phyloP scores from a whole-genome alignment of 2,113 vertebrate species.

The Ctenomys sociabilis region DNA sequence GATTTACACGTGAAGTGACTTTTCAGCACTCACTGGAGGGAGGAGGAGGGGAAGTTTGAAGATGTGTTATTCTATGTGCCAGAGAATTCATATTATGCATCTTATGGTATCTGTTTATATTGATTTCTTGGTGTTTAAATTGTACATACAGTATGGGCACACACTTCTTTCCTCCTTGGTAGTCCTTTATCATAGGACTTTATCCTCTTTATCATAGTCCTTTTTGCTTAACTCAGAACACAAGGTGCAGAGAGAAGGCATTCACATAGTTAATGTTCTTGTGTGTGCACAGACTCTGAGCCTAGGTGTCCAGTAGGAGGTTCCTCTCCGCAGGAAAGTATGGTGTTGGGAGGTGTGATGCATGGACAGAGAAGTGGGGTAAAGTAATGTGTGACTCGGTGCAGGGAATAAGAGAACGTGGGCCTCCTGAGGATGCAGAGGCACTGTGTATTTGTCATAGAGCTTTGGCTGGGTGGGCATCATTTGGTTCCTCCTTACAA shows the following conservation, averaged over 20 bases:
- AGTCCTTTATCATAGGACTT: neutral
- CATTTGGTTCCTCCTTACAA: neutral
- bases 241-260: neutral
- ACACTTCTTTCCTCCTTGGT: neutral
- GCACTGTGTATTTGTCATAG: neutral
- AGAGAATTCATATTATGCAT: neutral
- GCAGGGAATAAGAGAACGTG: neutral
- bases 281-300: neutral
- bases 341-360: neutral
- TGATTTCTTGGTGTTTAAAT: neutral
- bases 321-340: neutral
- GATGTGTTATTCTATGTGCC: conserved; percentile 4
- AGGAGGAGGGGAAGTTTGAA: neutral
- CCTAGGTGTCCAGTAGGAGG: neutral
- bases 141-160: too few species aligned
- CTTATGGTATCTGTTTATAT: neutral
- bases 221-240: conserved; percentile 1
- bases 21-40: neutral
- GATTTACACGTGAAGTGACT: neutral
- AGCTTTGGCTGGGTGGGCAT: neutral
- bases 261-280: neutral
- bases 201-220: neutral
- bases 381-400: neutral
- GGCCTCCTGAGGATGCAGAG: neutral
- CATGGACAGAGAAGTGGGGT: neutral